Evolutionary conservation across 1,140 invertebrate genomes (phyloP), one percentile per base, ranked within the genome.

Genomic region (Eupristina koningsbergeri): DNA sequence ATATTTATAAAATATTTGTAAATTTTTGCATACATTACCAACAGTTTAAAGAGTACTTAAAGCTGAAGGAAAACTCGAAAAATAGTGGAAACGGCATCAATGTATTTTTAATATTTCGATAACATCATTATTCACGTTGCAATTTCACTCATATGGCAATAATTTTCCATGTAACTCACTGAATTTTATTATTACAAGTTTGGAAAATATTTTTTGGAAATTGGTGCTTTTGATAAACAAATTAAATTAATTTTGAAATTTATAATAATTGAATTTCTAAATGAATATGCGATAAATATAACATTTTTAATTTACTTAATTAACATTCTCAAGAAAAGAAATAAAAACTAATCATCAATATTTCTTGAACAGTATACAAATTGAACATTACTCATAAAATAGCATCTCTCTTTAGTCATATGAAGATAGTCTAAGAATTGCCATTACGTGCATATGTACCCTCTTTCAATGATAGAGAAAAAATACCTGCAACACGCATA

Each of bases 391-490:
- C n/a, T 31, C 34, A 31, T 64, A 64, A 31, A 64, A 64, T 19
- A 34, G n/a, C 34, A 67, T 29, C 26, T 67, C 26, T 36, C 11
- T 45, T 64, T 34, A 45, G 63, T 39, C 19, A 15, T 15, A 41
- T 31, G n/a, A n/a, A n/a, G n/a, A n/a, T n/a, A 15, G 34, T 0
- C 45, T 34, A 36, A 80, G 67, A n/a, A 39, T 7, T 0, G 9
- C 8, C 36, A 71, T n/a, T n/a, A 53, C 15, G 8, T 34, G 29
- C 31, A 45, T 53, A 8, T 34, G 41, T n/a, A n/a, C 5, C 29
- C 79, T 86, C 71, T 86, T 80, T 82, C 63, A 69, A 41, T 69
- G 77, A 75, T 81, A 61, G 64, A 50, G 11, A 29, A 41, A n/a
- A n/a, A 15, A n/a, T 34, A 45, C 67, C 50, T 36, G 75, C 8